These are phyloP conservation scores for Drosophila lini DNA, from an alignment of 1,140 invertebrate genomes.

Conservation along the genomic window DNA sequence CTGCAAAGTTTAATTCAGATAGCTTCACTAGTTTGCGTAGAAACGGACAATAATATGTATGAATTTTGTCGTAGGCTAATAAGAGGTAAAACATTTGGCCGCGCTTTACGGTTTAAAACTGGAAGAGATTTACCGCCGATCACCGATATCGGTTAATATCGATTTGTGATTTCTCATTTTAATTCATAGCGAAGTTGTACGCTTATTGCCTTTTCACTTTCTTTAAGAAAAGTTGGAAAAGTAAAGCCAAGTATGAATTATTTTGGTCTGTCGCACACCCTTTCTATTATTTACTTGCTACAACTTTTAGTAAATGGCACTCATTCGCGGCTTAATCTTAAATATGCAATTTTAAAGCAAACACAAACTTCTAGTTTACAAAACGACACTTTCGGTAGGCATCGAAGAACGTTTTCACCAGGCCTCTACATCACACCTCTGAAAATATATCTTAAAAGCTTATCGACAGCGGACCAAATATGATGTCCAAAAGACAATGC, in stretches of 20 bases:
- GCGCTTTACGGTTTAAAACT: not conserved
- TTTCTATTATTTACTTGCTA: slow-evolving; percentile 6
- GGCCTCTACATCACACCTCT: not conserved
- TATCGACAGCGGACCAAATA: slow-evolving; percentile 31
- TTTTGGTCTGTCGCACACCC: not conserved
- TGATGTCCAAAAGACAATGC: slow-evolving; percentile 57
- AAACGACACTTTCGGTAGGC: slow-evolving; percentile 48
- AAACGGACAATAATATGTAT: no score
- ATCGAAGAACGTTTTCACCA: not conserved
- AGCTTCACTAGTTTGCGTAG: no score
- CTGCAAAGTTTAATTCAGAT: no score
- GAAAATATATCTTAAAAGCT: slow-evolving; percentile 17
- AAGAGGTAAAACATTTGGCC: no score
- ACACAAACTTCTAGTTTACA: not conserved
- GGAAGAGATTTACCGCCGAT: not conserved
- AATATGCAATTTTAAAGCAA: slow-evolving; percentile 34
- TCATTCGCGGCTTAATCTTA: slow-evolving; percentile 32
- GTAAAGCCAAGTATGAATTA: slow-evolving; percentile 5
- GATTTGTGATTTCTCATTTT: slow-evolving; percentile 9
- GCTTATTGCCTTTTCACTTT: slow-evolving; percentile 26
- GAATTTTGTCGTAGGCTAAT: no score
- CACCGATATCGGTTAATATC: not conserved
- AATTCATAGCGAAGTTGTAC: slow-evolving; percentile 12
- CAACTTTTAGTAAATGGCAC: slow-evolving; percentile 8
- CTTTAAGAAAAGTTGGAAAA: not conserved